Evolutionary conservation across 1,140 invertebrate species (phyloP), one percentile per base, ranked within the genome.

Genomic region (Trichonephila clavata): DNA sequence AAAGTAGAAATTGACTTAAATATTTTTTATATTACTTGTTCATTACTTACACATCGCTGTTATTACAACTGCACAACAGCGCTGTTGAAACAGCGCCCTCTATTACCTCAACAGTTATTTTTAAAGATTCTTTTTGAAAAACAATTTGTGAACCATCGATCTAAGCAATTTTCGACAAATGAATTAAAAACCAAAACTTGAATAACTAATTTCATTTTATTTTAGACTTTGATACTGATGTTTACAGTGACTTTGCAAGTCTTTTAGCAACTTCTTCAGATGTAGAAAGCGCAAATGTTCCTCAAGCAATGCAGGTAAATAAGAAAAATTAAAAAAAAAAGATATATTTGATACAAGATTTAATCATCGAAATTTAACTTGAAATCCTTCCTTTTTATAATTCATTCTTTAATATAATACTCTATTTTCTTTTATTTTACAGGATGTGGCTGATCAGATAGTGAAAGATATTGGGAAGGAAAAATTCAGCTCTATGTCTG

Each of bases 391-490:
- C 0, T 0, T n/a, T 4, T n/a, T 4, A 27, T 68, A n/a, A 27
- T 68, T 68, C 24, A 10, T 14, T 8, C 7, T 24, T 24, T 24
- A 10, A 65, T 24, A 6, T 24, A 0, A 3, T 3, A 68, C 1
- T 68, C 18, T 20, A 21, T n/a, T 32, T 61, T 68, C 16, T 61
- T 92, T 50, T 84, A 86, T 95, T 3, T 95, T 97, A 39, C 96
- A 97, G 86, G 95, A 96, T 94, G 95, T 98, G 60, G 96, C 96
- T 0, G 95, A 95, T 32, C 95, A 96, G 21, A 96, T 98, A 18
- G 95, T 95, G 32, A 93, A 95, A 5, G 96, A 95, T 65, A 96
- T 96, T 14, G 95, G 95, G 63, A 94, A 95, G 0, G 95, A 97
- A 21, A 96, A 97, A 90, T 97, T 97, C 95, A 83, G 24, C 10